Percentiles rank a stretch among this genome's conserved stretches.
Evolutionary conservation across 2,113 vertebrate genomes (phyloP).

Genomic region (Cinclus cinclus): DNA sequence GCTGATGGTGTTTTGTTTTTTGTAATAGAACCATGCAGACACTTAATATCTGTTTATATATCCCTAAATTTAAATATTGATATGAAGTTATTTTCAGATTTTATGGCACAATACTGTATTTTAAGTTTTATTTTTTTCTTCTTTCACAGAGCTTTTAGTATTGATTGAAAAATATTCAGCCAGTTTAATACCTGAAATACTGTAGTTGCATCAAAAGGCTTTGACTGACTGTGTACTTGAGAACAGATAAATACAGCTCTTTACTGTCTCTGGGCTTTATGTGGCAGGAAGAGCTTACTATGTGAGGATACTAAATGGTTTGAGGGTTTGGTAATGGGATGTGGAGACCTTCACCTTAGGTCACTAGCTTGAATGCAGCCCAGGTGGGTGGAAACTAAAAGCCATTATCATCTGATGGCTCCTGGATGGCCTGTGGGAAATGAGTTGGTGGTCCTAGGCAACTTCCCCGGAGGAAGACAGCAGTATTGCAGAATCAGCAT

Average conservation of each 20-base stretch:
- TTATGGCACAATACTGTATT: neutral
- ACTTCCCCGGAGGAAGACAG: neutral
- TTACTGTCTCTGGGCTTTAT: slow-evolving; percentile 20
- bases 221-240: neutral
- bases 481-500: neutral
- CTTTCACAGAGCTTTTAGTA: neutral
- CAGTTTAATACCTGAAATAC: neutral
- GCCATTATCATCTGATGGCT: slow-evolving; percentile 55
- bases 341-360: slow-evolving; percentile 67
- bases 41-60: neutral
- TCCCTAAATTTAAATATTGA: no score
- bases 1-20: neutral
- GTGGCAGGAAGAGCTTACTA: neutral
- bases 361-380: slow-evolving; percentile 51
- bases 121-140: neutral
- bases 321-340: slow-evolving; percentile 52
- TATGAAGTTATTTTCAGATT: slow-evolving; percentile 3
- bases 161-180: slow-evolving; percentile 8
- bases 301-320: neutral
- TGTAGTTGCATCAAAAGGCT: neutral
- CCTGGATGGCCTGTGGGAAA: slow-evolving; percentile 50
- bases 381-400: slow-evolving; percentile 64
- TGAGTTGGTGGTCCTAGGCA: slow-evolving; percentile 44
- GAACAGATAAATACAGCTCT: neutral
- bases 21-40: neutral